Percentiles rank a stretch among this genome's conserved stretches.
phyloP scores from a whole-genome alignment of 2,888 invertebrate genomes.

The Cheilosia urbana region DNA sequence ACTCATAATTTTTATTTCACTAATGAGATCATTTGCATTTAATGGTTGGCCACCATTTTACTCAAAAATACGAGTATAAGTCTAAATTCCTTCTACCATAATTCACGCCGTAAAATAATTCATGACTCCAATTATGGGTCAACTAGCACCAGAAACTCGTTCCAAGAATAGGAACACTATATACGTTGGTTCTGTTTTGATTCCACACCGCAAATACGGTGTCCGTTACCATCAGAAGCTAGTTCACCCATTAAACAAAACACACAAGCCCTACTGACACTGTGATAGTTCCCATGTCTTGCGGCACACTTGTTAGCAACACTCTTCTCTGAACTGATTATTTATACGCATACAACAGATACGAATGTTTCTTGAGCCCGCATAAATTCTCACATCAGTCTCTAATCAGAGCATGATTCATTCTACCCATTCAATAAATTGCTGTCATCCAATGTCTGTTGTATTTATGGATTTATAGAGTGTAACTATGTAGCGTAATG shows the following conservation, averaged over 20 bases:
- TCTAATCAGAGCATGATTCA: conserved; percentile 51
- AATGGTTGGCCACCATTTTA: not conserved
- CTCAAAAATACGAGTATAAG: not conserved
- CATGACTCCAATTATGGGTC: conserved; percentile 51
- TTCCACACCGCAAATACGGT: conserved; percentile 21
- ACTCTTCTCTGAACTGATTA: not conserved
- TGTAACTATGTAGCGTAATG: not conserved
- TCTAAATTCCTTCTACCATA: not conserved
- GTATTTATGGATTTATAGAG: conserved; percentile 32
- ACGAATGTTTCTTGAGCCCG: not conserved
- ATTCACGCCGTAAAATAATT: conserved; percentile 31
- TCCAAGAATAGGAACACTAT: conserved; percentile 36
- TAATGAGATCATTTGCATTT: conserved; percentile 16
- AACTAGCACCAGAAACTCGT: conserved; percentile 43
- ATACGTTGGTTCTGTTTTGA: conserved; percentile 50
- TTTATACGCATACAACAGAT: not conserved
- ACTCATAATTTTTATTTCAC: no score
- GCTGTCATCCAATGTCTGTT: not conserved
- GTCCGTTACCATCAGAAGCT: conserved; percentile 47
- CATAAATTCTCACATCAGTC: conserved; percentile 25
- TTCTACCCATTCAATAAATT: not conserved
- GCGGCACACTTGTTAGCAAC: conserved; percentile 11
- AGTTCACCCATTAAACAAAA: conserved; percentile 47
- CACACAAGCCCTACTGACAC: conserved; percentile 9
- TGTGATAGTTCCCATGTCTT: conserved; percentile 51